These are phyloP conservation scores for Automeris io DNA, from an alignment of 2,888 invertebrate species.

Conservation along the genomic window DNA sequence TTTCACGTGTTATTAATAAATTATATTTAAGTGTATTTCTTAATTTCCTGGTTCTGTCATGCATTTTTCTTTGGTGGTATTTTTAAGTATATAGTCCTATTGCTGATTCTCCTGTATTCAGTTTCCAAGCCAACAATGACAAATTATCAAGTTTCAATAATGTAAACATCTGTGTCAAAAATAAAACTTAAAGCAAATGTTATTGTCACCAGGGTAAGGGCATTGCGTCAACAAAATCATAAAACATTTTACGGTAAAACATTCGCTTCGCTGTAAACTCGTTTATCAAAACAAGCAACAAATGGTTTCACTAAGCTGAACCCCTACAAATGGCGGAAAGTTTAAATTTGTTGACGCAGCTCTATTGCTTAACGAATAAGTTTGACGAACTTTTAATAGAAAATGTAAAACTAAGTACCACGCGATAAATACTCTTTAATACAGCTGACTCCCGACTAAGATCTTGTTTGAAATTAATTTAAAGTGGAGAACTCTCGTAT, in stretches of 20 bases:
- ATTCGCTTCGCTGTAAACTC: conserved; percentile 18
- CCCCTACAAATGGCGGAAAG: conserved; percentile 23
- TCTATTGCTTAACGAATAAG: conserved; percentile 11
- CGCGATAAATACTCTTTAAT: conserved; percentile 5
- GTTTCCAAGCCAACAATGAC: no score
- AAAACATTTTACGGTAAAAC: conserved; percentile 16
- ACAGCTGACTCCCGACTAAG: conserved; percentile 4
- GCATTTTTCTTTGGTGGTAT: no score
- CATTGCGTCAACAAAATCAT: not conserved
- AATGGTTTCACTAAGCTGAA: conserved; percentile 32
- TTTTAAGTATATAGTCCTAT: no score
- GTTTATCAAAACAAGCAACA: conserved; percentile 27
- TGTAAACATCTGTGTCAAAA: no score
- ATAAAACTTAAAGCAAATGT: not conserved
- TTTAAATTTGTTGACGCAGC: conserved; percentile 28
- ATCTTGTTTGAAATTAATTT: not conserved
- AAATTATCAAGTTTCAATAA: no score
- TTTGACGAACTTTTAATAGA: conserved; percentile 11
- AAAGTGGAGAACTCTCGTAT: not conserved
- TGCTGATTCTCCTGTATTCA: no score
- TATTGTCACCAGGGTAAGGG: not conserved
- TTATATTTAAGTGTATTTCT: no score
- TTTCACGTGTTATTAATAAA: no score
- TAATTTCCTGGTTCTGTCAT: no score
- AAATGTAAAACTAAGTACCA: conserved; percentile 8